Evolutionary conservation across 2,113 vertebrate genomes (phyloP).

Genomic region (Murina feae): DNA sequence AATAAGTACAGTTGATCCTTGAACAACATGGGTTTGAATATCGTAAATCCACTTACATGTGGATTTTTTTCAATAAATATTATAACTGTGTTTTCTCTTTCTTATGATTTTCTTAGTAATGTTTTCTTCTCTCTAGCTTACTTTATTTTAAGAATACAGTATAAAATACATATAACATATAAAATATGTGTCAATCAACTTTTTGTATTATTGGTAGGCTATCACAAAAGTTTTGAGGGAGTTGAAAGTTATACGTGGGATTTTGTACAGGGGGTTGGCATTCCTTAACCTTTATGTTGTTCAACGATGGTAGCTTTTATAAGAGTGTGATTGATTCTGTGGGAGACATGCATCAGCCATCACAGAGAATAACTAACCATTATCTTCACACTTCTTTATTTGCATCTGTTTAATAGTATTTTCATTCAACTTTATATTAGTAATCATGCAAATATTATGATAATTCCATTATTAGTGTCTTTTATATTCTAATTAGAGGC

Average conservation of each 20-base stretch:
- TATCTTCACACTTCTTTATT: background rate
- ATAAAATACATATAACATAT: background rate
- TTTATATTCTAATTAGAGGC: background rate
- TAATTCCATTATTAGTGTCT: background rate
- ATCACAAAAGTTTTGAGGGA: background rate
- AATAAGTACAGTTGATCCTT: background rate
- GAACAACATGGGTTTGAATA: background rate
- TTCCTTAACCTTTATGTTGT: background rate
- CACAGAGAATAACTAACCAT: background rate
- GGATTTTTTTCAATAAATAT: background rate
- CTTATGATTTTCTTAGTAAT: background rate
- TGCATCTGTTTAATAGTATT: conserved; percentile 2
- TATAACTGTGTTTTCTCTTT: background rate
- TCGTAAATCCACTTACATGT: background rate
- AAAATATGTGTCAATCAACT: background rate
- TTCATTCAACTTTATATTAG: background rate
- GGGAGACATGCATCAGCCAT: background rate
- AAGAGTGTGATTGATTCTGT: background rate
- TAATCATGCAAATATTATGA: background rate
- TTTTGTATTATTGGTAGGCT: background rate
- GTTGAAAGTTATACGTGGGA: background rate
- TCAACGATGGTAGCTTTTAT: background rate
- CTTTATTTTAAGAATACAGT: background rate
- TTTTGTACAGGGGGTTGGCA: background rate
- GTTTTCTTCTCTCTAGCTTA: background rate